A percentile compares a stretch with the other conserved stretches of the same genome.
phyloP scores from a whole-genome alignment of 2,797 vertebrate genomes.

The Acipenser transmontanus region DNA sequence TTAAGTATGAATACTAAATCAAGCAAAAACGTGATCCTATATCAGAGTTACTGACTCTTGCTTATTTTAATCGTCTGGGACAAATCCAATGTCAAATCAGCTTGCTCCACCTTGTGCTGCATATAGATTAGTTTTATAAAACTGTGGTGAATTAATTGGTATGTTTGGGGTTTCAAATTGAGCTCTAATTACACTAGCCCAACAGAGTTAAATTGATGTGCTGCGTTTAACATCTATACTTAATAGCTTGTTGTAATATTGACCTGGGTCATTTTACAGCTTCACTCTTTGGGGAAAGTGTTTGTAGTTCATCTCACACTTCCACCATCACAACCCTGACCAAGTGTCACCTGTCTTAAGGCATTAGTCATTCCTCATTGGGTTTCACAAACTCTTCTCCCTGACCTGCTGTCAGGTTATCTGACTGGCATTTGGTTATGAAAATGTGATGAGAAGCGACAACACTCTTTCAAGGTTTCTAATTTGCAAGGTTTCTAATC shows the following conservation, averaged over 20 bases:
- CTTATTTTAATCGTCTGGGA: too few relatives aligned
- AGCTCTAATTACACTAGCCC: slow-evolving; percentile 12
- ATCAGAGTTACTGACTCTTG: too few relatives aligned
- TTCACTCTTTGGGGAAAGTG: slow-evolving; percentile 1
- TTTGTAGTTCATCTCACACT: slow-evolving; percentile 2
- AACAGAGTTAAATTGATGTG: slow-evolving; percentile 6
- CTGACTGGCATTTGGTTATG: slow-evolving; percentile 3
- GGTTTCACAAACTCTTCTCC: slow-evolving; percentile 10
- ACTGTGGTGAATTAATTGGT: slow-evolving; percentile 10
- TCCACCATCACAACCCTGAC: neutral
- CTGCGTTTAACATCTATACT: slow-evolving; percentile 1
- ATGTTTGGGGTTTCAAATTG: slow-evolving; percentile 8
- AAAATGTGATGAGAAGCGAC: neutral
- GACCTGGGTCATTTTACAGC: slow-evolving; percentile 7
- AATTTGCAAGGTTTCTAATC: neutral
- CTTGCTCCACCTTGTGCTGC: neutral
- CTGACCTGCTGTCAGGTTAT: slow-evolving; percentile 5
- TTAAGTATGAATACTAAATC: too few relatives aligned
- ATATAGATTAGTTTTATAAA: slow-evolving; percentile 8
- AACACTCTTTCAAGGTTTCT: neutral
- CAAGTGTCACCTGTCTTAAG: slow-evolving; percentile 14
- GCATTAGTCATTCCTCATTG: slow-evolving; percentile 20
- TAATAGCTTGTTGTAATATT: slow-evolving; percentile 14
- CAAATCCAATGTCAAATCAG: too few relatives aligned
- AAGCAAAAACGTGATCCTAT: too few relatives aligned